A percentile compares a stretch with the other conserved stretches of the same genome.
Conservation (phyloP, 2,113 vertebrate genomes). For the Urocynchramus pylzowi region DNA sequence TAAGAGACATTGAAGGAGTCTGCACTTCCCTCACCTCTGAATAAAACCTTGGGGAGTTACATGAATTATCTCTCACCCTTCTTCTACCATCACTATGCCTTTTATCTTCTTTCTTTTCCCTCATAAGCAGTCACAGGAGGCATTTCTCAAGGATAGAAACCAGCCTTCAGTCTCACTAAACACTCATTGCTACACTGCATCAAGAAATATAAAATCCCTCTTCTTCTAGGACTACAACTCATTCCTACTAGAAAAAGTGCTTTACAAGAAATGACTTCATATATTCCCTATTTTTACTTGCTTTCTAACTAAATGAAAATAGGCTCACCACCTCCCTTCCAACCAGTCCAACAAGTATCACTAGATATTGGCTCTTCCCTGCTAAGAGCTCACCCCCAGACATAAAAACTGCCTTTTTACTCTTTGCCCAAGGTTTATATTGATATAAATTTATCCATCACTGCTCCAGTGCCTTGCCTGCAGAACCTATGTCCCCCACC, state of each 20-base stretch:
- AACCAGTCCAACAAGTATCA: accelerated
- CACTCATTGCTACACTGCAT: accelerated
- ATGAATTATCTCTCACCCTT: background rate
- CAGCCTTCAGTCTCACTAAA: background rate
- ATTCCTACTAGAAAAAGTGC: background rate
- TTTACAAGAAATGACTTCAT: background rate
- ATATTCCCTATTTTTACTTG: accelerated
- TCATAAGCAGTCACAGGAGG: background rate
- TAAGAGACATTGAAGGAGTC: background rate
- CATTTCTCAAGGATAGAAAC: background rate
- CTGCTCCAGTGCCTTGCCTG: background rate
- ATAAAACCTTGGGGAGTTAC: background rate
- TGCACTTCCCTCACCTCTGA: background rate
- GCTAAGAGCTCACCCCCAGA: background rate
- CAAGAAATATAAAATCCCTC: background rate
- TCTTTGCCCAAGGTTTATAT: background rate
- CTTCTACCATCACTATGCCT: background rate
- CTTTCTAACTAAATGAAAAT: background rate
- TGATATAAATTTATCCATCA: background rate
- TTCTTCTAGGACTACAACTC: background rate
- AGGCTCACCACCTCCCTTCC: background rate
- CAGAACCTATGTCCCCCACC: background rate
- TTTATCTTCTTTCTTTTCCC: background rate
- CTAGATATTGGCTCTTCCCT: accelerated
- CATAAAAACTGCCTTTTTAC: accelerated